Conservation (phyloP, 2,113 vertebrate species). For the Nothoprocta perdicaria region DNA sequence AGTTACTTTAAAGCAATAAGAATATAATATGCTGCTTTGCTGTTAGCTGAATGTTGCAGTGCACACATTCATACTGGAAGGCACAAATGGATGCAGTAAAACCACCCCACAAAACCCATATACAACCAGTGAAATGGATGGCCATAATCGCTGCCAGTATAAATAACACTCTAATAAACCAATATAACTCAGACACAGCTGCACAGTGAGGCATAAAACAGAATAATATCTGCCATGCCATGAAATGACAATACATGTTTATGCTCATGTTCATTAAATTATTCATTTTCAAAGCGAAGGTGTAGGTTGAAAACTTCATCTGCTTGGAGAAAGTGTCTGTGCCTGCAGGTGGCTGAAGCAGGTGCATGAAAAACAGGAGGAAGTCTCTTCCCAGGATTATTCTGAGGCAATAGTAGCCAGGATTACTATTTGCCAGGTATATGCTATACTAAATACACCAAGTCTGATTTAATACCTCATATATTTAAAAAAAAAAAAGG, state of each 20-base stretch:
- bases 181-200: background rate
- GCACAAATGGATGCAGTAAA: background rate
- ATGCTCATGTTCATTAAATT: background rate
- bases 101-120: background rate
- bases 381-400: conserved; percentile 40
- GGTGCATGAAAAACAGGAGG: background rate
- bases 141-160: background rate
- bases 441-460: background rate
- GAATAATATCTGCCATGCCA: background rate
- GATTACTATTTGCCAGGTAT: background rate
- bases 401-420: background rate
- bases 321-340: background rate
- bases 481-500: background rate
- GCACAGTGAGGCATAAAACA: background rate
- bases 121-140: accelerated
- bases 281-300: background rate
- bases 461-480: background rate
- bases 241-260: accelerated
- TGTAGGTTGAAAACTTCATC: background rate
- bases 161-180: background rate
- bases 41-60: background rate
- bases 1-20: background rate
- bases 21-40: background rate
- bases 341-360: background rate
- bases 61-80: background rate